A percentile compares a stretch with the other conserved stretches of the same genome.
These are phyloP conservation scores for Xylocampa areola DNA, from an alignment of 2,888 invertebrate species.

Conservation along the genomic window DNA sequence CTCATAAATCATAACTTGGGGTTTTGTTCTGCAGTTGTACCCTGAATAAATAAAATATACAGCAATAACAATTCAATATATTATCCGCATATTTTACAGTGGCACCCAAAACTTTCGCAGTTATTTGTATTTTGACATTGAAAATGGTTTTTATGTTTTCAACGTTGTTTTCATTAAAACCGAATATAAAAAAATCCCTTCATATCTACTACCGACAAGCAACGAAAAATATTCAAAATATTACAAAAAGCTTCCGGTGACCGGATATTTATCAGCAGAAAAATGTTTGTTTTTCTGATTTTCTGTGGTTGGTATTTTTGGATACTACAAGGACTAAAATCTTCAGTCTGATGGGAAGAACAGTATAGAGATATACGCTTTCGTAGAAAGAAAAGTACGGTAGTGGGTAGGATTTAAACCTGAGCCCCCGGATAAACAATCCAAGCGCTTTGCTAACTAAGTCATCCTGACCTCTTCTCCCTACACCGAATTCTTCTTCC, in stretches of 20 bases:
- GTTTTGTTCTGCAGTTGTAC: too few species aligned
- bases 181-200: neutral
- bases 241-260: conserved; percentile 9
- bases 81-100: conserved; percentile 4
- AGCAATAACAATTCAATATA: conserved; percentile 19
- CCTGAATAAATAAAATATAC: neutral
- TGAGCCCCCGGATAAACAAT: too few species aligned
- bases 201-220: neutral
- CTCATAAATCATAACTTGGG: too few species aligned
- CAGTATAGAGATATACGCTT: too few species aligned
- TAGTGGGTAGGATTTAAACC: too few species aligned
- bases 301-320: neutral
- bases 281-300: conserved; percentile 13
- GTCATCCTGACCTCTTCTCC: too few species aligned
- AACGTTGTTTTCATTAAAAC: neutral
- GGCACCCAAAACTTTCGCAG: conserved; percentile 3
- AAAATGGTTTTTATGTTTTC: conserved; percentile 10
- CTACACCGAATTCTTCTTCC: too few species aligned
- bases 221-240: conserved; percentile 9
- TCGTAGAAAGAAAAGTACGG: too few species aligned
- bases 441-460: too few species aligned
- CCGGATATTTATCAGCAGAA: conserved; percentile 27
- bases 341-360: too few species aligned
- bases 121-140: conserved; percentile 1
- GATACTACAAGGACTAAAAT: neutral